Conservation (phyloP, 2,888 invertebrate species). For the Drosophila multiciliata region DNA sequence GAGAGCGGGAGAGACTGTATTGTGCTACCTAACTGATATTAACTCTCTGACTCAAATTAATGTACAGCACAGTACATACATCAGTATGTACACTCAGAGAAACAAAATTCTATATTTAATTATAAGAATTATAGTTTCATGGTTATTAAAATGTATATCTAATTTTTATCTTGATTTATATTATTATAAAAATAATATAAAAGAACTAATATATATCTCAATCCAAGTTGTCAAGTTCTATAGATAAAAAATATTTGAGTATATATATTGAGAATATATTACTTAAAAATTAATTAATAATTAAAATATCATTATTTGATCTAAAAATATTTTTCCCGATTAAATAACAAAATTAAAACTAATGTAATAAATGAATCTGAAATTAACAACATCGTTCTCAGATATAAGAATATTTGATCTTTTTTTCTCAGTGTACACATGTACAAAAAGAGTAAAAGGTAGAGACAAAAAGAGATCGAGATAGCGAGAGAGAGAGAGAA, state of each 20-base stretch:
- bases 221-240: background rate
- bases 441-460: background rate
- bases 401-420: background rate
- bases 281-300: background rate
- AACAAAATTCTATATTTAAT: background rate
- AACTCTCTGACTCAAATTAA: conserved; percentile 9
- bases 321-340: background rate
- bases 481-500: background rate
- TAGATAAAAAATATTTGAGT: background rate
- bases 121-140: background rate
- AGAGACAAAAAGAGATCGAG: background rate
- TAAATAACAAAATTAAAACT: too few relatives aligned
- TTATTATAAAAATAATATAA: background rate
- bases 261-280: too few relatives aligned
- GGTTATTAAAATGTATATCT: background rate
- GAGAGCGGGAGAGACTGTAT: background rate
- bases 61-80: conserved; percentile 35
- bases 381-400: background rate
- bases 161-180: background rate
- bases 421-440: background rate
- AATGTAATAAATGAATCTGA: too few relatives aligned
- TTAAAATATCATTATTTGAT: too few relatives aligned
- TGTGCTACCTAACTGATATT: conserved; percentile 8
- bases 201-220: background rate
- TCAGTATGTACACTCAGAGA: conserved; percentile 1